Evolutionary conservation across 2,797 vertebrate species (phyloP).

Genomic region (Micrastur ruficollis): DNA sequence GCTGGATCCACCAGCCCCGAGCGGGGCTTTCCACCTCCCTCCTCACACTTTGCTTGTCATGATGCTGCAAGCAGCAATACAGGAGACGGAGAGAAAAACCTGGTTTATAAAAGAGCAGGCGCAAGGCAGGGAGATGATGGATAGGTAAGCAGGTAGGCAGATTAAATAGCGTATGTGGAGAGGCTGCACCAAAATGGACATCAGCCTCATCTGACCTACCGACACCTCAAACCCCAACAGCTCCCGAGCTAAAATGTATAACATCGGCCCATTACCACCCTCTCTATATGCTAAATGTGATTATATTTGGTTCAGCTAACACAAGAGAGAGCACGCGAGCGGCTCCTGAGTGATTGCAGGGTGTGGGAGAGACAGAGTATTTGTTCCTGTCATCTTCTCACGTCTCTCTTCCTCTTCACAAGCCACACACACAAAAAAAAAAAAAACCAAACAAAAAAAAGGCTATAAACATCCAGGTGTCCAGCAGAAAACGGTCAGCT

Average conservation of each 20-base stretch:
- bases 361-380: neutral
- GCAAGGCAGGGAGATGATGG: neutral
- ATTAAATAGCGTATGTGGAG: rapidly evolving
- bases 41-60: neutral
- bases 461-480: neutral
- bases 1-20: rapidly evolving
- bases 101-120: neutral
- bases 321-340: neutral
- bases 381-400: neutral
- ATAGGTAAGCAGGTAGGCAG: neutral
- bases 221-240: neutral
- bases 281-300: neutral
- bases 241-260: neutral
- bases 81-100: neutral
- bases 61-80: neutral
- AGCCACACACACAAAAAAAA: neutral
- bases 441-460: neutral
- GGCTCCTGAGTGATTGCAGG: neutral
- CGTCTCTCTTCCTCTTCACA: neutral
- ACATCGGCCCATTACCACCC: neutral
- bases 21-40: neutral
- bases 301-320: slow-evolving; percentile 30
- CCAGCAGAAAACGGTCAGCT: neutral
- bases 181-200: neutral
- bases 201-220: neutral